These are phyloP conservation scores for Coenobita brevimanus DNA, from an alignment of 1,140 invertebrate genomes.

Conservation along the genomic window DNA sequence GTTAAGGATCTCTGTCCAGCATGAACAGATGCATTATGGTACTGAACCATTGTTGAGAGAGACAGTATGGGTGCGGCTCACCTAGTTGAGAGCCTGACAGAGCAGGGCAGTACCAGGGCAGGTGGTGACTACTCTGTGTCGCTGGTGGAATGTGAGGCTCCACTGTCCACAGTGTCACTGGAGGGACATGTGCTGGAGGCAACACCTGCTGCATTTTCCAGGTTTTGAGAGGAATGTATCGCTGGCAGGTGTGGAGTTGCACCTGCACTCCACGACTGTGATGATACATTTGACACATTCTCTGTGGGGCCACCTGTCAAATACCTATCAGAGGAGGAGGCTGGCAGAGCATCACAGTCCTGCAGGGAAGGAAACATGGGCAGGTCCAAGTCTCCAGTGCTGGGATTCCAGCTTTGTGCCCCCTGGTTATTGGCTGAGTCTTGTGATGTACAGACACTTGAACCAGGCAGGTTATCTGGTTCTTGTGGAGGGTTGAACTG, in stretches of 20 bases:
- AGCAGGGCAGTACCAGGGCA: no score
- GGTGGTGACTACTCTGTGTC: slow-evolving; percentile 45
- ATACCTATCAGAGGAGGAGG: slow-evolving; percentile 33
- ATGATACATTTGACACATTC: background rate
- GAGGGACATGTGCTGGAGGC: slow-evolving; percentile 48
- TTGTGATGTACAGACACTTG: slow-evolving; percentile 44
- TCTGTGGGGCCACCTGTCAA: slow-evolving; percentile 8
- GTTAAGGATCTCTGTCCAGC: no score
- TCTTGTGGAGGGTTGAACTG: slow-evolving; percentile 40
- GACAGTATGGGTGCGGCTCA: no score
- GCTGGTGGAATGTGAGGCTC: slow-evolving; percentile 39
- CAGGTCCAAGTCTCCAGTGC: slow-evolving; percentile 28
- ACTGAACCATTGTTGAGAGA: no score
- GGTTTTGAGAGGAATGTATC: slow-evolving; percentile 48
- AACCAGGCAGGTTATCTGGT: slow-evolving; percentile 22
- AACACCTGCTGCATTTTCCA: slow-evolving; percentile 30
- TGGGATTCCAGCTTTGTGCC: slow-evolving; percentile 15
- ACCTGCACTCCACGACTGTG: slow-evolving; percentile 16
- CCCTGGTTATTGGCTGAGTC: slow-evolving; percentile 14
- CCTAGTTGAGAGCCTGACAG: no score
- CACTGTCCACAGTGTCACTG: slow-evolving; percentile 46
- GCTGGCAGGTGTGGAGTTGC: slow-evolving; percentile 11
- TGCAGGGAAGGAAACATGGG: slow-evolving; percentile 40
- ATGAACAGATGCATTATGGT: no score
- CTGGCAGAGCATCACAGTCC: slow-evolving; percentile 30